Base-by-base conservation (phyloP, 2,113 vertebrate species). In the Odocoileus hemionus region DNA sequence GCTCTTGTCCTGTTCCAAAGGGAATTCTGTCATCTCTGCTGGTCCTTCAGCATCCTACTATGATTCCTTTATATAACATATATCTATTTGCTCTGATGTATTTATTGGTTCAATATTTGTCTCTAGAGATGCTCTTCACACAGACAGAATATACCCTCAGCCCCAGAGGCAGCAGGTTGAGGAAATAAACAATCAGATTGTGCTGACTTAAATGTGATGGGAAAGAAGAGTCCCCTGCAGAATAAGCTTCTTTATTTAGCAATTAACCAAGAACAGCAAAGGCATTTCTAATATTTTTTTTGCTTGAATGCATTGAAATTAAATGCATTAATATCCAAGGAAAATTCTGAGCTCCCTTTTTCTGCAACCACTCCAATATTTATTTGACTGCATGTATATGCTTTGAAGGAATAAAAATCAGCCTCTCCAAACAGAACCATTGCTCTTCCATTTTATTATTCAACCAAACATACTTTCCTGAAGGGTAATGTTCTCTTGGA, bases 221-320 rank as follows among this genome's bases (percentile, higher is more conserved):
- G 13, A 57, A 70, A 76, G 86, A 60, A 43, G 58, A 50, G 79
- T 9, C 1, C n/a, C 30, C 19, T 58, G 7, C 6, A 21, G 39
- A 7, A 54, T 16, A 26, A 79, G 17, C 91, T 86, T 83, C 74
- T 87, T 50, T 79, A 84, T 67, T 85, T 67, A 95, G 76, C 57
- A 94, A 80, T 96, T 88, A 97, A 52, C 52, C 39, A 78, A 82
- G 26, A 79, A 89, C 79, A 61, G 84, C 16, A 45, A 95, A 80
- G 50, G 19, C 39, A 84, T 55, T 55, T 78, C n/a, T 67, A 54
- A 43, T 13, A 52, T 70, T 82, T 61, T 78, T 74, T 74, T 84
- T 64, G 43, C 28, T 87, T 89, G 45, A 91, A 86, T 45, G n/a
- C 60, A 76, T 30, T 47, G 67, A 95, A 86, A 92, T 80, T 94